These are phyloP conservation scores for Callaeas wilsoni DNA, from an alignment of 2,113 vertebrate species.

Conservation along the genomic window DNA sequence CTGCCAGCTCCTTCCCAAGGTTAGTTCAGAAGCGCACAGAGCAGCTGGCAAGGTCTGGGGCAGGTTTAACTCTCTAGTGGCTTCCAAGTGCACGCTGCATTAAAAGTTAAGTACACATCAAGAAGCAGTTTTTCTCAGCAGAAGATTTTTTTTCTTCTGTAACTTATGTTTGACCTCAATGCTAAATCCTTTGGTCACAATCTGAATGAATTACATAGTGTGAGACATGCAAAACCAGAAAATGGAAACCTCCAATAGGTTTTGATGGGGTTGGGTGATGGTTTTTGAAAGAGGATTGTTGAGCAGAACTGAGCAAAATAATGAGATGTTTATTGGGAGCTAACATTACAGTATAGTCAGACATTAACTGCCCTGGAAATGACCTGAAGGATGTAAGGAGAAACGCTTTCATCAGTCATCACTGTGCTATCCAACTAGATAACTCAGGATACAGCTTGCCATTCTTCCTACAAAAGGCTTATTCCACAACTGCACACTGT, in stretches of 20 bases:
- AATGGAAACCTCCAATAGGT: neutral
- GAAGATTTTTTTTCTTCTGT: neutral
- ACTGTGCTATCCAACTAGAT: neutral
- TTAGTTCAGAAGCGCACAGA: neutral
- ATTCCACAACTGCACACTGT: neutral
- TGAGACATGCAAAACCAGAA: neutral
- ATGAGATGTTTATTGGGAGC: neutral
- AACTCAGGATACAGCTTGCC: neutral
- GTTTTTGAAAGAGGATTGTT: neutral
- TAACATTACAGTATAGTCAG: neutral
- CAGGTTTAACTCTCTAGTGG: neutral
- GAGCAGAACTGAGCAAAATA: neutral
- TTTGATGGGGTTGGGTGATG: neutral
- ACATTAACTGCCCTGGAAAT: neutral
- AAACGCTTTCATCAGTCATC: neutral
- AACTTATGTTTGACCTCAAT: neutral
- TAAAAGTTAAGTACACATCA: neutral
- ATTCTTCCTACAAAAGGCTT: neutral
- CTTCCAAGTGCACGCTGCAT: neutral
- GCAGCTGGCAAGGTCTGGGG: conserved; percentile 12
- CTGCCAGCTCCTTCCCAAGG: neutral
- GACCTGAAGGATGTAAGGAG: neutral
- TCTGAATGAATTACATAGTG: neutral
- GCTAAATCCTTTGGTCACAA: neutral
- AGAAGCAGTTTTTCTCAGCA: neutral